These are phyloP conservation scores for Sminthurinus aureus DNA, from an alignment of 2,888 invertebrate species.

Conservation along the genomic window DNA sequence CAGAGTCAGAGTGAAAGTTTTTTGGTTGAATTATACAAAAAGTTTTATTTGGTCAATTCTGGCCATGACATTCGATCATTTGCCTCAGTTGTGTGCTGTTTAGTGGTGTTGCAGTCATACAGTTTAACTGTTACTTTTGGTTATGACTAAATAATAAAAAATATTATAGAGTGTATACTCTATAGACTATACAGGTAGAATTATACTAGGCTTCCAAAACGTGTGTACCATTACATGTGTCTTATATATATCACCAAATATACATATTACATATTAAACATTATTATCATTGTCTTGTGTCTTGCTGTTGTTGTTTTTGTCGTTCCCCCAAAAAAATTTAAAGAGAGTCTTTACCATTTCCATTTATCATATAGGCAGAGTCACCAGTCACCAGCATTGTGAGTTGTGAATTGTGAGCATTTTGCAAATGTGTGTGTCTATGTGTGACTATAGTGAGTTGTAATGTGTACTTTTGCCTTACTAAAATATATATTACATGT, in stretches of 20 bases:
- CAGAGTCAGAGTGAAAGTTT: constrained; percentile 24
- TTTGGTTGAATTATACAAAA: background rate
- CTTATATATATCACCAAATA: no score
- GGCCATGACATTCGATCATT: constrained; percentile 28
- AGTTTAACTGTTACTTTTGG: background rate
- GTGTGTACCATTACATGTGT: no score
- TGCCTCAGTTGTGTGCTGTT: background rate
- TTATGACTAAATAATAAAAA: background rate
- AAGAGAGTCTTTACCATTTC: no score
- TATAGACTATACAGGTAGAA: no score
- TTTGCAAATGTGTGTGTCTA: background rate
- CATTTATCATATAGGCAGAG: no score
- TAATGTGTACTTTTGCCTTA: background rate
- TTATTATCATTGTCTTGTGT: no score
- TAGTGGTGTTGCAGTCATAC: background rate
- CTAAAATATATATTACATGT: background rate
- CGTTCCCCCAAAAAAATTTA: no score
- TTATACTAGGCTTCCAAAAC: no score
- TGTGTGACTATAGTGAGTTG: background rate
- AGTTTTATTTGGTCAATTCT: constrained; percentile 16
- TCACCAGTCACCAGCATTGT: no score
- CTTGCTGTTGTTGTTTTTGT: no score
- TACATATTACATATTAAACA: no score
- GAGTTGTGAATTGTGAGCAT: background rate
- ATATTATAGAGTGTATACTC: no score